Conservation (phyloP, 1,140 invertebrate genomes). For the Proctacanthus coquilletti region DNA sequence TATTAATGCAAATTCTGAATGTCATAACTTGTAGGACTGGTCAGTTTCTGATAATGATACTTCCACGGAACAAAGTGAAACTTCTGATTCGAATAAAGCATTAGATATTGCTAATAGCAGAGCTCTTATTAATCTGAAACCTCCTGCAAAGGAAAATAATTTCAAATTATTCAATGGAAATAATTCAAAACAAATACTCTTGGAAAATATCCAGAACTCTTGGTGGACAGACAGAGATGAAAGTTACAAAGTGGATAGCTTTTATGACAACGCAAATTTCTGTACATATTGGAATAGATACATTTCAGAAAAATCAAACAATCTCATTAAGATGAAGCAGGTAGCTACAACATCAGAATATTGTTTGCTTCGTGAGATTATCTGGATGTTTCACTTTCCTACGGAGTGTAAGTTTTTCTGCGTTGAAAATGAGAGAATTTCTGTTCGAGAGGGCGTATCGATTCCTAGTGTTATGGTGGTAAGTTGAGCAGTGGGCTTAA, state of each 20-base stretch:
- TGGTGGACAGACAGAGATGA: slow-evolving; percentile 11
- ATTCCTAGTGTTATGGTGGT: slow-evolving; percentile 16
- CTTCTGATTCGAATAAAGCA: not conserved
- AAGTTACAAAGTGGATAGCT: not conserved
- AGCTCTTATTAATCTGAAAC: not conserved
- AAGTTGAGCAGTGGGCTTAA: slow-evolving; percentile 3
- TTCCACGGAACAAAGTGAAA: not conserved
- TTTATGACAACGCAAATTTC: slow-evolving; percentile 12
- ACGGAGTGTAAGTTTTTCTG: slow-evolving; percentile 18
- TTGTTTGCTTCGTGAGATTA: slow-evolving; percentile 19
- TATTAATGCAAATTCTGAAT: too few species aligned
- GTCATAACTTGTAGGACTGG: slow-evolving; percentile 8
- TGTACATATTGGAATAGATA: slow-evolving; percentile 11
- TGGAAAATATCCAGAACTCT: slow-evolving; percentile 8
- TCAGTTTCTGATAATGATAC: slow-evolving; percentile 6
- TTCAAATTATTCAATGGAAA: not conserved
- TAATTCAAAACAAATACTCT: slow-evolving; percentile 4
- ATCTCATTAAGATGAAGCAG: slow-evolving; percentile 6
- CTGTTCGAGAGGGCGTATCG: slow-evolving; percentile 12
- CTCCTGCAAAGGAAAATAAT: slow-evolving; percentile 2
- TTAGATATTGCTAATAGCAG: slow-evolving; percentile 1
- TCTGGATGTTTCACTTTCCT: slow-evolving; percentile 23
- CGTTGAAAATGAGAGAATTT: slow-evolving; percentile 10
- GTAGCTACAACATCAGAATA: slow-evolving; percentile 16
- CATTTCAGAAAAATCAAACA: slow-evolving; percentile 6